Percentiles rank a stretch among this genome's conserved stretches.
These are phyloP conservation scores for Suillia variegata DNA, from an alignment of 2,888 invertebrate species.

Conservation along the genomic window DNA sequence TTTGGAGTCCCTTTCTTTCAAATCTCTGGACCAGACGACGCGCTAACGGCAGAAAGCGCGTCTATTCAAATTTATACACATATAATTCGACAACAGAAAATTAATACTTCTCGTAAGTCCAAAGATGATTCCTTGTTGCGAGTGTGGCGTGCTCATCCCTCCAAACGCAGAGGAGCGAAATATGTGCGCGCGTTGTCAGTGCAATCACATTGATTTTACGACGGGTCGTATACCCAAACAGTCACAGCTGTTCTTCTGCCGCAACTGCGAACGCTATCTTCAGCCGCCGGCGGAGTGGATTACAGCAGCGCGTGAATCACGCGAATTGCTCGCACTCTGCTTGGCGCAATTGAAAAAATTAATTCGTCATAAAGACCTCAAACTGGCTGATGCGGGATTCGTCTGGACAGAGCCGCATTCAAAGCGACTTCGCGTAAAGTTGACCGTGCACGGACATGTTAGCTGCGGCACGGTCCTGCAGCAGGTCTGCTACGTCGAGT, in stretches of 20 bases:
- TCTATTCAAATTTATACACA: too few relatives aligned
- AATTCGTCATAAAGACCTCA: conserved; percentile 86
- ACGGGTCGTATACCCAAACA: conserved; percentile 96
- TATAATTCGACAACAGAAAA: too few relatives aligned
- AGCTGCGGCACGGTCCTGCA: conserved; percentile 88
- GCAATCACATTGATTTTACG: conserved; percentile 91
- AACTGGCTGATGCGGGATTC: conserved; percentile 94
- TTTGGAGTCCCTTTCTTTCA: too few relatives aligned
- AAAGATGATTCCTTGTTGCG: conserved; percentile 87
- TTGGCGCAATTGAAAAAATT: conserved; percentile 91
- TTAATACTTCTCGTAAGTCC: too few relatives aligned
- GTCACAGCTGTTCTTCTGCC: conserved; percentile 85
- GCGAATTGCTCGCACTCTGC: conserved; percentile 87
- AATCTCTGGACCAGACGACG: too few relatives aligned
- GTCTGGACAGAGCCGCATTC: conserved; percentile 99
- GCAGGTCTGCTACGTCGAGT: conserved; percentile 96
- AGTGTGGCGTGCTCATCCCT: conserved; percentile 89
- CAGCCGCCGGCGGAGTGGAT: conserved; percentile 93
- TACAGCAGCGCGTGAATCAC: conserved; percentile 82
- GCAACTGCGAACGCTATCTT: conserved; percentile 91
- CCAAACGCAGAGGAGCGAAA: conserved; percentile 86
- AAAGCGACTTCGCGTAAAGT: conserved; percentile 91
- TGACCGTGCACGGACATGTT: conserved; percentile 95
- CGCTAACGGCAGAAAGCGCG: too few relatives aligned
- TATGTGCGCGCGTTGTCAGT: conserved; percentile 94